Conservation (phyloP, 2,888 invertebrate species). For the Drosophila melanosoma region DNA sequence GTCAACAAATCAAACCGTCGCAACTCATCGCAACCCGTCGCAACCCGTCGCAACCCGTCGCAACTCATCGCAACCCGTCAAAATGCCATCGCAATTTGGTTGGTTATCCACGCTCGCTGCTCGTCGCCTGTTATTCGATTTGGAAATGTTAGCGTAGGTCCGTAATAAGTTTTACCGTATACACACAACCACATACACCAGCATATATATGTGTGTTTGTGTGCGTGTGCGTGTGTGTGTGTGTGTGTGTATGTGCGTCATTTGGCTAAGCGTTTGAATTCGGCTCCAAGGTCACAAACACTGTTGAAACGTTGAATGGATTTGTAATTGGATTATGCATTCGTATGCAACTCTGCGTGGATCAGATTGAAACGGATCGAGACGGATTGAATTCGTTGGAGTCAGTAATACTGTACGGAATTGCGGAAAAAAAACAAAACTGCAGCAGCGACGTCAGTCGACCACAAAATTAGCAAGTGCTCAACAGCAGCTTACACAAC, state of each 20-base stretch:
- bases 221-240: background rate
- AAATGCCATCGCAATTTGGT: background rate
- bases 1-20: background rate
- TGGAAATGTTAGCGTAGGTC: conserved; percentile 24
- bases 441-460: conserved; percentile 21
- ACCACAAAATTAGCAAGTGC: conserved; percentile 59
- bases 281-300: conserved; percentile 58
- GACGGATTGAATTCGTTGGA: conserved; percentile 13
- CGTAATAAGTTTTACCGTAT: conserved; percentile 6
- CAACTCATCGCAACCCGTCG: conserved; percentile 4
- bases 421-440: conserved; percentile 19
- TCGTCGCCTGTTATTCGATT: conserved; percentile 14
- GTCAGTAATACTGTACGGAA: conserved; percentile 4
- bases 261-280: conserved; percentile 18
- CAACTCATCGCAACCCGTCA: conserved; percentile 1
- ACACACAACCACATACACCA: background rate
- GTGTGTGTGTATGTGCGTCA: background rate
- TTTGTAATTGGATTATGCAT: conserved; percentile 32
- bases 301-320: conserved; percentile 12
- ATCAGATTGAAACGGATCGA: conserved; percentile 12
- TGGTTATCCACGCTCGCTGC: conserved; percentile 3
- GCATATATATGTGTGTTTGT: background rate
- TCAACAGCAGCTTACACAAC: conserved; percentile 53
- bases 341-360: conserved; percentile 13
- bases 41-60: conserved; percentile 7